Conservation (phyloP, 2,797 vertebrate genomes). For the Lacerta viridis region DNA sequence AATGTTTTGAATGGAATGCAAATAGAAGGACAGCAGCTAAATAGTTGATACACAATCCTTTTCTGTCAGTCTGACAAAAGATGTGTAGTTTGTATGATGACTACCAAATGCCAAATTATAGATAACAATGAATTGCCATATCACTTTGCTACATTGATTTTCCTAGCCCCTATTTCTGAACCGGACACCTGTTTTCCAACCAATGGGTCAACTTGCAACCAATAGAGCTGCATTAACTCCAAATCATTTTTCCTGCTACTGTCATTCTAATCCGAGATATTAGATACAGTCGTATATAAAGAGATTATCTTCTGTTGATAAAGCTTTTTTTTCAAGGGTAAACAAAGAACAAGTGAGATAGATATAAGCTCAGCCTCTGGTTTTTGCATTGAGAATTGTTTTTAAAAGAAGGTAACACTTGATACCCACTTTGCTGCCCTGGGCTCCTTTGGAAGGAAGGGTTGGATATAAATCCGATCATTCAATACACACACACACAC, state of each 20-base stretch:
- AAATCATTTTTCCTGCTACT: conserved; percentile 1
- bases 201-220: no score
- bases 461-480: no score
- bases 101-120: background rate
- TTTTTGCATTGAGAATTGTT: background rate
- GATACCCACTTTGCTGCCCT: background rate
- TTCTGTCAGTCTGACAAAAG: background rate
- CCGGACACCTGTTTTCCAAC: conserved; percentile 3
- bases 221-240: background rate
- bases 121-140: background rate
- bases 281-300: conserved; percentile 21
- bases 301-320: conserved; percentile 15
- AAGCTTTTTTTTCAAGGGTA: conserved; percentile 25
- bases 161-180: background rate
- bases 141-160: background rate
- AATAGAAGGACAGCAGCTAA: background rate
- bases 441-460: no score
- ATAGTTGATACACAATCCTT: background rate
- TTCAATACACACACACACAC: no score
- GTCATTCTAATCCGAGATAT: conserved; percentile 18
- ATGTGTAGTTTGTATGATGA: background rate
- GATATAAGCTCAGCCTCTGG: background rate
- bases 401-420: background rate
- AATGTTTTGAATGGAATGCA: background rate
- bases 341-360: conserved; percentile 5